Evolutionary conservation across 2,113 vertebrate genomes (phyloP).

Genomic region (Holacanthus passer): DNA sequence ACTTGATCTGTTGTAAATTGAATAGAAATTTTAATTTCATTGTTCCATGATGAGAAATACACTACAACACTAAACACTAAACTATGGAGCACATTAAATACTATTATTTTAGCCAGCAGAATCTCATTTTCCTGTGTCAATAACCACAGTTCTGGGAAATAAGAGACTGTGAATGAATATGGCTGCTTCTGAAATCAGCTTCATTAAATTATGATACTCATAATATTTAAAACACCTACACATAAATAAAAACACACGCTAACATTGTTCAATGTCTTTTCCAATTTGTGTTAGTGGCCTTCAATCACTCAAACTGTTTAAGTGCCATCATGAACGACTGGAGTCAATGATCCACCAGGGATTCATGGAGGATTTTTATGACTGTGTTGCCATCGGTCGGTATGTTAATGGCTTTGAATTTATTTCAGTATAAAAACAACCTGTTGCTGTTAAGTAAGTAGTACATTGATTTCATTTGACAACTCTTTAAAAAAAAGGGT

Average conservation of each 20-base stretch:
- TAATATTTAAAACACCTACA: not conserved
- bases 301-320: not conserved
- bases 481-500: not conserved
- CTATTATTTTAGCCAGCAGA: not conserved
- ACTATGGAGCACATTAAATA: too few species aligned
- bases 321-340: not conserved
- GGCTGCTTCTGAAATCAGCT: not conserved
- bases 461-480: not conserved
- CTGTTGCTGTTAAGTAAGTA: not conserved
- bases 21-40: not conserved
- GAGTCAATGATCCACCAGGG: constrained; percentile 6
- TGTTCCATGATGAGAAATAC: not conserved
- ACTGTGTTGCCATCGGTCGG: not conserved
- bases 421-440: not conserved
- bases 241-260: not conserved
- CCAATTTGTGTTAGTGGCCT: not conserved
- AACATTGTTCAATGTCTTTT: not conserved
- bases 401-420: not conserved
- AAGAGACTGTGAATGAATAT: not conserved
- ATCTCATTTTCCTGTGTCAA: not conserved
- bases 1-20: not conserved
- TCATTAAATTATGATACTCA: not conserved
- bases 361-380: constrained; percentile 1
- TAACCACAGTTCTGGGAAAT: not conserved
- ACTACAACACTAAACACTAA: too few species aligned